Evolutionary conservation across 2,113 vertebrate species (phyloP), one percentile per base, ranked within the genome.

Genomic region (Rhabdornis inornatus): DNA sequence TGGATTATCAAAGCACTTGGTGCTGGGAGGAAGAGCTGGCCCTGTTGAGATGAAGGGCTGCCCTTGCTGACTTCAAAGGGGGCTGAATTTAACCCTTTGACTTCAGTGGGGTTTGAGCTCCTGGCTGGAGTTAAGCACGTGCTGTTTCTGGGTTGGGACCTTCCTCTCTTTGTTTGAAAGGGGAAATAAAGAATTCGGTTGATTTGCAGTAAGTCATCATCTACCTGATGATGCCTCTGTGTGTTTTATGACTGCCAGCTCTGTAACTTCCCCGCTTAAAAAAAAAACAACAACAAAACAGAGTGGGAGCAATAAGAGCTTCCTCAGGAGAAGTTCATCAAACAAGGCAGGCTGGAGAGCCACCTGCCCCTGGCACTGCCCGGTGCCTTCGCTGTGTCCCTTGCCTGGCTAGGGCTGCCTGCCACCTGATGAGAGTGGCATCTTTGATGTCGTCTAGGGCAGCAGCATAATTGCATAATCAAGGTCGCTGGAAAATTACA

Each of bases 401-500:
- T 91, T 2, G 4, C 56, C 83, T 75, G 64, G n/a, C 75, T 61
- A 39, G 66, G 59, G 33, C 77, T 87, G 64, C 89, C 82, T 37
- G 18, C 76, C 47, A 74, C 91, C 91, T 63, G 84, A 95, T 92
- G 95, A 31, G 49, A 69, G 39, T 56, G 79, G 66, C 93, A 95
- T 88, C 95, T 97, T 94, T 96, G 80, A 91, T 96, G 94, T 94
- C 22, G 63, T 86, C 61, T 64, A 35, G 77, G 78, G 87, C 92
- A 94, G 91, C 66, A 95, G 92, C 93, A 55, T 65, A 81, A 64
- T 97, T 97, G 95, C 92, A 90, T 83, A 95, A 97, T 94, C 96
- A 96, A 97, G 97, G 96, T 86, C 89, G 55, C 76, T 96, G 96
- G 97, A 97, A 97, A 98, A 94, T 93, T 95, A 97, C 95, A 98